Conservation (phyloP, 37 sponge, comb jelly and placozoan species). For the Haliclona indistincta region DNA sequence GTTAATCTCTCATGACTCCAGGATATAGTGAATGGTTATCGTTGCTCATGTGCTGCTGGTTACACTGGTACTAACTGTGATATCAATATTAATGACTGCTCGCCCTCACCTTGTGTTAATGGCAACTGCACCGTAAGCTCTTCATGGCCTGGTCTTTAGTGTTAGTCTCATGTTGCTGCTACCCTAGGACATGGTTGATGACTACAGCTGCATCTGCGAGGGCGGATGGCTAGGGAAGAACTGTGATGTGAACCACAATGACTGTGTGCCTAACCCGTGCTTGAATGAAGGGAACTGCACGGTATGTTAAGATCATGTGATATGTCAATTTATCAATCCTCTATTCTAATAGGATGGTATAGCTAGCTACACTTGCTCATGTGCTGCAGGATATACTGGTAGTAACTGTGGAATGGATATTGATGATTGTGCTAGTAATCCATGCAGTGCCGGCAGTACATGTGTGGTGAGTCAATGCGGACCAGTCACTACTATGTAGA, state of each 20-base stretch:
- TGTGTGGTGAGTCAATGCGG: not conserved
- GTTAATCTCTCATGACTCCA: not conserved
- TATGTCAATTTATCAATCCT: not conserved
- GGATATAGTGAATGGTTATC: conserved; percentile 2
- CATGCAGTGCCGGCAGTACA: conserved; percentile 22
- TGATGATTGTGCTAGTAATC: conserved; percentile 41
- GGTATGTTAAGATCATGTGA: conserved; percentile 8
- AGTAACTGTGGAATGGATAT: conserved; percentile 25
- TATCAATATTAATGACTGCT: conserved; percentile 2
- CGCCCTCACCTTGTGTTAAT: not conserved
- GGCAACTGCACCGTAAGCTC: conserved; percentile 12
- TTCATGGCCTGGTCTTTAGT: too few species aligned
- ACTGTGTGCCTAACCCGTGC: conserved; percentile 33
- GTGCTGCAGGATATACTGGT: conserved; percentile 44
- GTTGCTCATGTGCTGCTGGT: conserved; percentile 19
- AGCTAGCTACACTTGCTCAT: conserved; percentile 14
- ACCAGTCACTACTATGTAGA: not conserved
- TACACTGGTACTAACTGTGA: conserved; percentile 22
- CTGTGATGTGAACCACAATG: conserved; percentile 26
- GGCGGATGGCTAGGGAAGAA: not conserved
- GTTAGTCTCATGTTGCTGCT: too few species aligned
- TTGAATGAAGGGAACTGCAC: conserved; percentile 15
- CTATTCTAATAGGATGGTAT: not conserved
- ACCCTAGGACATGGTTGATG: not conserved
- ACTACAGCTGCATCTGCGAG: not conserved